Conservation (phyloP, 2,888 invertebrate genomes). For the Hemaris fuciformis region DNA sequence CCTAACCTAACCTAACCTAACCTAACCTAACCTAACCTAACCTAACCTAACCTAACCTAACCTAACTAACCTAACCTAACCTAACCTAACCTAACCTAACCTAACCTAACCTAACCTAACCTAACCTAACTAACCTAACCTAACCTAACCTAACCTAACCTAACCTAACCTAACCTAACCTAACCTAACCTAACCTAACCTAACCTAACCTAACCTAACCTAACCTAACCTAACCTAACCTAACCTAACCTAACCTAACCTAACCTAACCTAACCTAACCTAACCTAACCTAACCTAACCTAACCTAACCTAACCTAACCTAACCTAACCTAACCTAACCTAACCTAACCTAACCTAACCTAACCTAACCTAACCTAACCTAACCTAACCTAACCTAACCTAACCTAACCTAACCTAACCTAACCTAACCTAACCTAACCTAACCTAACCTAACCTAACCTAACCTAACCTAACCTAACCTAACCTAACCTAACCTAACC, state of each 20-base stretch:
- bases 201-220: no score
- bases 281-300: not conserved
- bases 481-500: conserved; percentile 13
- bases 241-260: not conserved
- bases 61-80: conserved; percentile 12
- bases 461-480: conserved; percentile 12
- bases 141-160: not conserved
- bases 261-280: no score
- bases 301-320: not conserved
- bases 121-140: conserved; percentile 11
- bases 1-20: conserved; percentile 11
- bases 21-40: no score
- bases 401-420: not conserved
- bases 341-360: not conserved
- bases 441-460: not conserved
- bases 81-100: conserved; percentile 12
- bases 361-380: not conserved
- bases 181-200: conserved; percentile 26
- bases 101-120: conserved; percentile 11
- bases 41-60: conserved; percentile 12
- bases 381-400: not conserved
- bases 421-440: not conserved
- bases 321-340: no score
- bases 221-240: not conserved
- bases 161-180: conserved; percentile 14